A percentile compares a stretch with the other conserved stretches of the same genome.
Conservation (phyloP, 53 echinoderm and acorn worm species). For the Echinometra lucunter region DNA sequence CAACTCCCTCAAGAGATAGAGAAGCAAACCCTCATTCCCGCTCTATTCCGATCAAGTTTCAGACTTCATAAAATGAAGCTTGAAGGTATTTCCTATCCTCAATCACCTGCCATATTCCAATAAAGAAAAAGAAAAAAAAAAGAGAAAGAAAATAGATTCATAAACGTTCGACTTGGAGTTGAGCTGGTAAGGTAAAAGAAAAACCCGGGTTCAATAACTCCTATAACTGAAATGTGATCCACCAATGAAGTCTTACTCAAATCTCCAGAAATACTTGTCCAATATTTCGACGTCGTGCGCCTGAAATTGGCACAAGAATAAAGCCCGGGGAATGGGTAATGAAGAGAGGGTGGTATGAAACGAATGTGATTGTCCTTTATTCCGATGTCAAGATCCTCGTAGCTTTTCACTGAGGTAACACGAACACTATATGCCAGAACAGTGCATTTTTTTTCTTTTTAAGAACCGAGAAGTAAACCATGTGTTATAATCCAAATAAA, state of each 20-base stretch:
- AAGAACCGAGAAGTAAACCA: background rate
- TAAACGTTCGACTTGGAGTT: constrained; percentile 6
- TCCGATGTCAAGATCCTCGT: background rate
- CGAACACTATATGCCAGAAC: background rate
- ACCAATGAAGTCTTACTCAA: constrained; percentile 5
- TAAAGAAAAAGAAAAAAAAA: background rate
- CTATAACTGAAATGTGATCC: background rate
- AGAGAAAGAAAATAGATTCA: constrained; percentile 13
- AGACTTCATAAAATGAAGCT: constrained; percentile 25
- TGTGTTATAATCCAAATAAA: background rate
- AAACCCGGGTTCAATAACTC: constrained; percentile 4
- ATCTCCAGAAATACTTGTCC: background rate
- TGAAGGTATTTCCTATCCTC: background rate
- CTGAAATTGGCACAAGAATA: constrained; percentile 35
- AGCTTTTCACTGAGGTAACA: background rate
- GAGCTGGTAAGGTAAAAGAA: background rate
- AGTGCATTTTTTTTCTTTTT: background rate
- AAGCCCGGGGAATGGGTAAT: background rate
- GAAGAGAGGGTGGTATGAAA: background rate
- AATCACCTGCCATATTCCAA: constrained; percentile 34
- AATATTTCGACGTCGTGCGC: background rate
- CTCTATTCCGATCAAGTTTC: background rate
- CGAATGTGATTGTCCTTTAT: constrained; percentile 17
- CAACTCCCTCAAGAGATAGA: background rate
- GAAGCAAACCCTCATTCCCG: background rate